Conservation (phyloP, 2,113 vertebrate species). For the Engystomops pustulosus region DNA sequence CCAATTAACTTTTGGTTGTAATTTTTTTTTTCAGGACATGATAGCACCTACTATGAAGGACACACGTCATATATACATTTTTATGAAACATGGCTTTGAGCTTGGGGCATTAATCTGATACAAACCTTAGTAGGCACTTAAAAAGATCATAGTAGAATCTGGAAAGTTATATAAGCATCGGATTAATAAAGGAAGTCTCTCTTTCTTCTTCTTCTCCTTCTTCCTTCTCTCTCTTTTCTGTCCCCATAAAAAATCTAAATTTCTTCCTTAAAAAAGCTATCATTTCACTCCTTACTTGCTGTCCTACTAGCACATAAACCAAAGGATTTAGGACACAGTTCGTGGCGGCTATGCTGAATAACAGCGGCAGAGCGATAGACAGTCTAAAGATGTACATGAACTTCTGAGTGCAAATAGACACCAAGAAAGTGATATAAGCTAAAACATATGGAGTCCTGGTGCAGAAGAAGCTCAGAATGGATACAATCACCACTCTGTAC, state of each 20-base stretch:
- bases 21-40: too few relatives aligned
- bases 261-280: background rate
- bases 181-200: too few relatives aligned
- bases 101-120: too few relatives aligned
- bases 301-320: conserved; percentile 2
- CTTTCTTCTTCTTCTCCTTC: too few relatives aligned
- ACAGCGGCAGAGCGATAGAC: background rate
- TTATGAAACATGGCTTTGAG: too few relatives aligned
- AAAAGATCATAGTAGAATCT: too few relatives aligned
- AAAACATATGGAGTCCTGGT: conserved; percentile 23
- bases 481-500: background rate
- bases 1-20: too few relatives aligned
- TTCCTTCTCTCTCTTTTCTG: too few relatives aligned
- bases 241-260: background rate
- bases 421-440: background rate
- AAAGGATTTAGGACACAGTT: conserved; percentile 22
- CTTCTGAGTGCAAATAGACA: background rate
- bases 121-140: too few relatives aligned
- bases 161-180: too few relatives aligned
- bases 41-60: too few relatives aligned
- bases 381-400: background rate
- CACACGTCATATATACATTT: too few relatives aligned
- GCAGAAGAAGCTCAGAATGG: conserved; percentile 10
- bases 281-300: background rate
- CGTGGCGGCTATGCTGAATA: background rate